These are phyloP conservation scores for Oxystoma pomonae DNA, from an alignment of 2,888 invertebrate species.

Conservation along the genomic window DNA sequence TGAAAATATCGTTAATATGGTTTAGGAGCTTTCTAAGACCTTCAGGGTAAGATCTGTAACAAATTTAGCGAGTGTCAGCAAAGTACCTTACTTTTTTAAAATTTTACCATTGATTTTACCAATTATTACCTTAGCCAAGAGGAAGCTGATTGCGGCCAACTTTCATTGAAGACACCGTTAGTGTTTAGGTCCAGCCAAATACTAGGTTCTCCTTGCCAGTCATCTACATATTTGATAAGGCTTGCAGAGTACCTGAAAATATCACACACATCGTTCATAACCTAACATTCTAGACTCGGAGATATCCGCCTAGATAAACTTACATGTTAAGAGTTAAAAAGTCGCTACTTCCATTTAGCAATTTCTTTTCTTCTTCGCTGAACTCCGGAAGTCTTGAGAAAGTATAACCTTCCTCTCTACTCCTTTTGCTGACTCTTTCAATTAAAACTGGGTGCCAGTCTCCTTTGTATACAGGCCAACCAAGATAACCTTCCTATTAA, in stretches of 20 bases:
- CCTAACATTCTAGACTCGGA: no score
- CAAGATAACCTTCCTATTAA: slow-evolving; percentile 27
- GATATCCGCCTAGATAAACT: not conserved
- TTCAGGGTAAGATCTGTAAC: slow-evolving; percentile 19
- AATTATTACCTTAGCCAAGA: slow-evolving; percentile 11
- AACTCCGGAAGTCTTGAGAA: slow-evolving; percentile 62
- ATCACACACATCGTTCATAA: no score
- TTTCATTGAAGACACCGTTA: not conserved
- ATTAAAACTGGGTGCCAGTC: slow-evolving; percentile 66
- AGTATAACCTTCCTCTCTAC: slow-evolving; percentile 44
- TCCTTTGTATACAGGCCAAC: slow-evolving; percentile 61
- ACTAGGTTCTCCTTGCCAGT: slow-evolving; percentile 12
- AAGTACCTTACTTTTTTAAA: no score
- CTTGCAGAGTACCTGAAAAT: slow-evolving; percentile 20
- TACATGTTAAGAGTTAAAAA: slow-evolving; percentile 64
- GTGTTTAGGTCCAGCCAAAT: slow-evolving; percentile 13
- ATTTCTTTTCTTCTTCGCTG: slow-evolving; percentile 55
- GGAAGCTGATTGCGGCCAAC: slow-evolving; percentile 19
- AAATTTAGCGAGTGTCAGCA: no score
- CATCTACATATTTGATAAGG: slow-evolving; percentile 16
- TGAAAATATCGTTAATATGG: slow-evolving; percentile 14
- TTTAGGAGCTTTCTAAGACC: slow-evolving; percentile 18
- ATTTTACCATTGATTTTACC: no score
- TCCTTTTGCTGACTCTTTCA: slow-evolving; percentile 54
- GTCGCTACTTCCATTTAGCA: slow-evolving; percentile 61